A percentile compares a stretch with the other conserved stretches of the same genome.
Evolutionary conservation across 2,888 invertebrate species (phyloP).

Genomic region (Aplocera efformata): DNA sequence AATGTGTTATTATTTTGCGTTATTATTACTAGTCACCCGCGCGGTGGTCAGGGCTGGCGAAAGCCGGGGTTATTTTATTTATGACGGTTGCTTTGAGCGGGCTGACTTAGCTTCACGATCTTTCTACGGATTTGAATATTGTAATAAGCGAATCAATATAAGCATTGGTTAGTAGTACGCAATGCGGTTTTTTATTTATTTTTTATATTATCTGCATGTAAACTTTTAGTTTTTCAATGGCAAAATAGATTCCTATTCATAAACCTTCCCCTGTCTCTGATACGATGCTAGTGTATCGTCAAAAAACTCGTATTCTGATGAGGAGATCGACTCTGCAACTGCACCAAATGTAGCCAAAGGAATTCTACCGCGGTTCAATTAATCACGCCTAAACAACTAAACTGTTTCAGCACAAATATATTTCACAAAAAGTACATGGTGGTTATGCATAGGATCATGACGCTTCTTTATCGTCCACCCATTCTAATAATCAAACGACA

Average conservation of each 20-base stretch:
- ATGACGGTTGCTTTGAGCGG: constrained; percentile 21
- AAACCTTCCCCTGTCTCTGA: too few species aligned
- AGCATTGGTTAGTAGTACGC: constrained; percentile 11
- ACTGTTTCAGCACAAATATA: too few species aligned
- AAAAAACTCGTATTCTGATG: too few species aligned
- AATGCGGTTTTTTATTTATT: constrained; percentile 2
- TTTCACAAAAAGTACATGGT: too few species aligned
- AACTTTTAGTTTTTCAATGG: not conserved
- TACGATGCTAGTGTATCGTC: too few species aligned
- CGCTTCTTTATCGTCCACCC: too few species aligned
- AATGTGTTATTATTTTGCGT: constrained; percentile 47
- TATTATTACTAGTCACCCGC: constrained; percentile 34
- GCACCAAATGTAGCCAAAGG: too few species aligned
- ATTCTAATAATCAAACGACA: too few species aligned
- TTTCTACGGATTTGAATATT: constrained; percentile 24
- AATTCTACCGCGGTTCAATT: too few species aligned
- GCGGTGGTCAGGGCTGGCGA: constrained; percentile 23
- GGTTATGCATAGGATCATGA: too few species aligned
- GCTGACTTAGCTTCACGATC: constrained; percentile 24
- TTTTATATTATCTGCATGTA: not conserved
- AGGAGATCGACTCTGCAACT: too few species aligned
- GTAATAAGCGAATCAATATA: constrained; percentile 18
- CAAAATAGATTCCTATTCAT: not conserved
- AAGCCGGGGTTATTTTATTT: constrained; percentile 25
- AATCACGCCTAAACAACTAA: too few species aligned